Conservation (phyloP, 2,113 vertebrate genomes). For the Macquaria ambigua region DNA sequence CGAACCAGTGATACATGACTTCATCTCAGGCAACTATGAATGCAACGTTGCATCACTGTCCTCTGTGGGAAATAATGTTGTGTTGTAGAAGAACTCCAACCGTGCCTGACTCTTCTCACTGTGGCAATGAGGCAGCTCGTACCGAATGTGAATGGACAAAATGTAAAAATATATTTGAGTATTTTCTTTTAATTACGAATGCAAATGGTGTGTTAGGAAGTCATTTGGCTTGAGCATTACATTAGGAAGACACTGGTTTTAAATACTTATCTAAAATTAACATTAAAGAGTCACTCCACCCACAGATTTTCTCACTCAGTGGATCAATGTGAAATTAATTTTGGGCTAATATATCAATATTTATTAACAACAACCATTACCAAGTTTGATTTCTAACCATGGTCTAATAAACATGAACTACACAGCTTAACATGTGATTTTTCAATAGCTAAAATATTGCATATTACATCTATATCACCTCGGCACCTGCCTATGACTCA, state of each 20-base stretch:
- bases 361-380: not conserved
- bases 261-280: not conserved
- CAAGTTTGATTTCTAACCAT: not conserved
- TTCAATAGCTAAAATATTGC: not conserved
- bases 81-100: slow-evolving; percentile 13
- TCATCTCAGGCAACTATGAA: slow-evolving; percentile 69
- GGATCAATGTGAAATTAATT: no score
- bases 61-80: slow-evolving; percentile 53
- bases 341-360: no score
- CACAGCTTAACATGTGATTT: not conserved
- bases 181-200: not conserved
- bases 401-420: not conserved
- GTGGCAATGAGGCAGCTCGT: not conserved
- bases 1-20: slow-evolving; percentile 50
- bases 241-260: not conserved
- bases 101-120: slow-evolving; percentile 9
- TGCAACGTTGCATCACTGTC: slow-evolving; percentile 71
- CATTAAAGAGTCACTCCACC: not conserved
- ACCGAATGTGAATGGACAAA: not conserved
- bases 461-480: no score
- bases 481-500: slow-evolving; percentile 63
- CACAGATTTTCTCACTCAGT: not conserved
- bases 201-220: not conserved
- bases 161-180: not conserved
- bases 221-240: not conserved